A percentile compares a stretch with the other conserved stretches of the same genome.
phyloP scores from a whole-genome alignment of 1,140 invertebrate genomes.

The Bathynomus jamesi region DNA sequence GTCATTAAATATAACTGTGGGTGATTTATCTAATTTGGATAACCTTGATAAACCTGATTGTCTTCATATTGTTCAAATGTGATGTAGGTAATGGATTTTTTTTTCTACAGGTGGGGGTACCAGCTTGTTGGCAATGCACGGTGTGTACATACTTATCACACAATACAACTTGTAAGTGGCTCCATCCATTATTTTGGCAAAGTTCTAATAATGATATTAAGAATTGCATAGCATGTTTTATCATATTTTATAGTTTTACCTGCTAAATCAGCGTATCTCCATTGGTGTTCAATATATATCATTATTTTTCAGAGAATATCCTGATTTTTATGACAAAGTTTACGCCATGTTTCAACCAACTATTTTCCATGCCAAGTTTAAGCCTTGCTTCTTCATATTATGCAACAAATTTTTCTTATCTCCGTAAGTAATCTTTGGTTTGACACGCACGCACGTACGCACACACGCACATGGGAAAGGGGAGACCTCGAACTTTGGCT shows the following conservation, averaged over 20 bases:
- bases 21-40: too few relatives aligned
- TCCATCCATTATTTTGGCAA: constrained; percentile 31
- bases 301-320: constrained; percentile 59
- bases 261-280: neutral
- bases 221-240: neutral
- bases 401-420: too few relatives aligned
- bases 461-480: too few relatives aligned
- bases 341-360: constrained; percentile 85
- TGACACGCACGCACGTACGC: too few relatives aligned
- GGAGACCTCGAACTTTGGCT: too few relatives aligned
- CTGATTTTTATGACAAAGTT: constrained; percentile 86
- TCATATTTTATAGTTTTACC: neutral
- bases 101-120: constrained; percentile 58
- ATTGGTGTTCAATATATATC: neutral
- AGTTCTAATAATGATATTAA: constrained; percentile 10
- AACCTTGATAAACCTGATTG: too few relatives aligned
- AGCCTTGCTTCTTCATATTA: constrained; percentile 55
- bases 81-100: neutral
- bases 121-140: constrained; percentile 82
- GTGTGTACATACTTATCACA: constrained; percentile 80
- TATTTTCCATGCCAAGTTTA: constrained; percentile 84
- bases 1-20: too few relatives aligned
- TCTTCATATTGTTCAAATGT: neutral
- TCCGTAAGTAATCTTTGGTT: too few relatives aligned
- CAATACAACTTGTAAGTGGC: constrained; percentile 71